Conservation (phyloP, 2,113 vertebrate genomes). For the Embiotoca jacksoni region DNA sequence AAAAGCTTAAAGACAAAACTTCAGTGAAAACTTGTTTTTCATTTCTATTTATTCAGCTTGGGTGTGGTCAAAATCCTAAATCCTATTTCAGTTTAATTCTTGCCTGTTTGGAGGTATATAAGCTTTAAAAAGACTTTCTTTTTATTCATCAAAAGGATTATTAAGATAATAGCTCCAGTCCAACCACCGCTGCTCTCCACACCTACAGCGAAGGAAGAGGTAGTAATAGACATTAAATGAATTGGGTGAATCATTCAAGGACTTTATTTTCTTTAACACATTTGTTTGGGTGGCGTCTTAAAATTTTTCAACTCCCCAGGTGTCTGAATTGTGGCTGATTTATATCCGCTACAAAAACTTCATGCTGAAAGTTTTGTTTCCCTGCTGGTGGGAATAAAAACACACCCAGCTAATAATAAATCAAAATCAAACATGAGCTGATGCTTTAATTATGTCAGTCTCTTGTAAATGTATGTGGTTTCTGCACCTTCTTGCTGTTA, state of each 20-base stretch:
- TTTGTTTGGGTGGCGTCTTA: background rate
- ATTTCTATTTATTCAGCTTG: too few relatives aligned
- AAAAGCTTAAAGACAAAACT: too few relatives aligned
- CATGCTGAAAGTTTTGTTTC: too few relatives aligned
- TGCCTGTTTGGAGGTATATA: conserved; percentile 14
- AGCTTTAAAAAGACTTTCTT: background rate
- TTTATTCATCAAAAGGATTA: background rate
- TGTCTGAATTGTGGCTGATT: background rate
- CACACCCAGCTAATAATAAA: too few relatives aligned
- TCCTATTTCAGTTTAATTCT: conserved; percentile 37
- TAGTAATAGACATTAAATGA: background rate
- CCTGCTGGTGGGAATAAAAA: too few relatives aligned
- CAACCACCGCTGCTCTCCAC: background rate
- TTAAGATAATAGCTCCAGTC: background rate
- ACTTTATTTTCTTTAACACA: background rate
- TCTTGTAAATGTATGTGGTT: too few relatives aligned
- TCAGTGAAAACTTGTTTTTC: too few relatives aligned
- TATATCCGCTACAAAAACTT: too few relatives aligned
- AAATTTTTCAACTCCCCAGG: background rate
- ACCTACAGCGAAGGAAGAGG: background rate
- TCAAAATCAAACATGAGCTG: too few relatives aligned
- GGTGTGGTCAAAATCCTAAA: conserved; percentile 24
- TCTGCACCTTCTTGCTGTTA: too few relatives aligned
- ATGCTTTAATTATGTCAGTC: too few relatives aligned
- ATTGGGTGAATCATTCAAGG: conserved; percentile 3